Evolutionary conservation across 2,888 invertebrate genomes (phyloP).

Genomic region (Biston stratarius): DNA sequence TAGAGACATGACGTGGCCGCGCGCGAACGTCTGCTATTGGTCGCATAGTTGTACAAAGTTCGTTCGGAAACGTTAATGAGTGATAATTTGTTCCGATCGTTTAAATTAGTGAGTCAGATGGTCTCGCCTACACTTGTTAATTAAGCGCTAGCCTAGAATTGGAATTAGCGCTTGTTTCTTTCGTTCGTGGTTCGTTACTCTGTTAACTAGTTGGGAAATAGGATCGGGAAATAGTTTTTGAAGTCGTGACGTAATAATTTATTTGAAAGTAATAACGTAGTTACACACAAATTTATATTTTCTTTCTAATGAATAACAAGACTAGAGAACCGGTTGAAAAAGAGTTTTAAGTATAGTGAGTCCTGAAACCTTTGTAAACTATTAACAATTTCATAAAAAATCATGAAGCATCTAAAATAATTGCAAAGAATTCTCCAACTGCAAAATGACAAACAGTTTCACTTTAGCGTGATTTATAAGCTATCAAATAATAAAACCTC

Average conservation of each 20-base stretch:
- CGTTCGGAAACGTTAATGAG: conserved; percentile 61
- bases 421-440: too few species aligned
- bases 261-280: background rate
- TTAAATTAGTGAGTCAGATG: conserved; percentile 72
- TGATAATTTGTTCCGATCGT: conserved; percentile 68
- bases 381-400: too few species aligned
- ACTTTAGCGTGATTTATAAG: too few species aligned
- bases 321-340: too few species aligned
- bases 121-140: conserved; percentile 72
- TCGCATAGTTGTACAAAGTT: conserved; percentile 44
- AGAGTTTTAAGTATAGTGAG: too few species aligned
- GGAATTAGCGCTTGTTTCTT: conserved; percentile 70
- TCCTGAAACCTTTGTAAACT: too few species aligned
- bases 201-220: conserved; percentile 58
- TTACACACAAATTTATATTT: background rate
- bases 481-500: too few species aligned
- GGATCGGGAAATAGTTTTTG: conserved; percentile 37
- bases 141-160: conserved; percentile 75
- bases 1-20: conserved; percentile 63
- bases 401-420: too few species aligned
- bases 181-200: conserved; percentile 52
- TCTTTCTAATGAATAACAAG: too few species aligned
- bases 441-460: too few species aligned
- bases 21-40: conserved; percentile 51
- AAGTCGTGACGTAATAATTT: conserved; percentile 18